Percentiles rank a stretch among this genome's conserved stretches.
phyloP scores from a whole-genome alignment of 92 coral and sea anemone genomes.

The Epizoanthus illoricatus region DNA sequence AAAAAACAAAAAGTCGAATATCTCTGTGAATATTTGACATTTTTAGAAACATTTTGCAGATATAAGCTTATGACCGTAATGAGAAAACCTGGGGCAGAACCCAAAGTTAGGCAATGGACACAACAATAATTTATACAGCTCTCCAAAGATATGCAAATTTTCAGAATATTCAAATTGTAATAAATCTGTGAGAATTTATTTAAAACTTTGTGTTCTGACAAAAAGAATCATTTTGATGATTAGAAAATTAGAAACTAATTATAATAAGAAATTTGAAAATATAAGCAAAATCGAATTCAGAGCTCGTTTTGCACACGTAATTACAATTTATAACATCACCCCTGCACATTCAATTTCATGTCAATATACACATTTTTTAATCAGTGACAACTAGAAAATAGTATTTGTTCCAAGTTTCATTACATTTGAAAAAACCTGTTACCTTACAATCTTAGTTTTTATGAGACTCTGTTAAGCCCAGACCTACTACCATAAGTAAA shows the following conservation, averaged over 20 bases:
- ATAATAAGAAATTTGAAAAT: neutral
- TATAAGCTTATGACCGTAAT: neutral
- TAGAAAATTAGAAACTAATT: conserved; percentile 13
- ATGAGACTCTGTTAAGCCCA: neutral
- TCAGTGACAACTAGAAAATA: conserved; percentile 8
- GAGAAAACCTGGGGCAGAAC: neutral
- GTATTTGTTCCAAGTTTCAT: neutral
- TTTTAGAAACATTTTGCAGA: no score
- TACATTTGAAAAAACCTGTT: neutral
- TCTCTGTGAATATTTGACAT: no score
- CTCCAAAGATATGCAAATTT: neutral
- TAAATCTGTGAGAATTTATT: conserved; percentile 2
- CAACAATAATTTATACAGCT: conserved; percentile 1
- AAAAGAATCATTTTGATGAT: conserved; percentile 18
- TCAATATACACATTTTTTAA: conserved; percentile 23
- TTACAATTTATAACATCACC: conserved; percentile 2
- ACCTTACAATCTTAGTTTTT: conserved; percentile 8
- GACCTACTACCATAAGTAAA: conserved; percentile 2
- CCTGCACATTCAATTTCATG: conserved; percentile 15
- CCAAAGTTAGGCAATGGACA: conserved; percentile 8
- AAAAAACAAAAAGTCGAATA: no score
- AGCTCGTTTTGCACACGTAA: conserved; percentile 13
- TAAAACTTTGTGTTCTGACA: conserved; percentile 9
- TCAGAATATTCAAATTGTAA: neutral
- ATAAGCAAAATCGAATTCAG: neutral